Evolutionary conservation across 1,140 invertebrate genomes (phyloP), one percentile per base, ranked within the genome.

Genomic region (Leptinotarsa lineolata): DNA sequence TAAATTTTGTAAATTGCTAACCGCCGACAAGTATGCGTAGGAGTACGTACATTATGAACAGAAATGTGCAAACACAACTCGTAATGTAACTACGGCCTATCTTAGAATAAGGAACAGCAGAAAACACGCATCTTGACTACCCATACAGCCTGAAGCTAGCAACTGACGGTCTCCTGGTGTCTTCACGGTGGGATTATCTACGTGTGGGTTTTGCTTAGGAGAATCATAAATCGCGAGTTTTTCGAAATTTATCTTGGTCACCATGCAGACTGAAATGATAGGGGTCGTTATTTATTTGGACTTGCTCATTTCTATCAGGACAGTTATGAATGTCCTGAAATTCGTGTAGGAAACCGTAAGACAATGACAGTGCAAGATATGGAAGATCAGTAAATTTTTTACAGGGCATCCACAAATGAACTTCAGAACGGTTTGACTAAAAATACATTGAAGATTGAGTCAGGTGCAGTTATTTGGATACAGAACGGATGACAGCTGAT

Each of bases 121-220:
- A 54, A 54, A 54, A 54, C 48, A 54, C 15, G 48, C 48, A 54
- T 54, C 48, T 18, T 54, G 48, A 18, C 48, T 54, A 54, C 48
- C 16, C 48, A 54, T 54, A 5, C 16, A 13, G 48, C 5, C 48
- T 18, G 16, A 54, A n/a, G 48, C n/a, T 54, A 54, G 48, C 48
- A 54, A 54, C 48, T 54, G 48, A 13, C 16, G 1, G 48, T 54
- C n/a, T 18, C 6, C n/a, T 15, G 48, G 4, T 54, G 4, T 54
- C 48, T 54, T 54, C 48, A 8, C 6, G 48, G 48, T 54, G 48
- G 48, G 48, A 54, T 54, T 54, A 54, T 54, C 48, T 54, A 54
- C n/a, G 16, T 54, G 48, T 54, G 48, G 48, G 48, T 54, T 54
- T 54, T 13, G 48, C 48, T 15, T 39, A 54, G n/a, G 16, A 54